Percentiles rank a stretch among this genome's conserved stretches.
These are phyloP conservation scores for Opisthocomus hoazin DNA, from an alignment of 2,113 vertebrate genomes.

Conservation along the genomic window DNA sequence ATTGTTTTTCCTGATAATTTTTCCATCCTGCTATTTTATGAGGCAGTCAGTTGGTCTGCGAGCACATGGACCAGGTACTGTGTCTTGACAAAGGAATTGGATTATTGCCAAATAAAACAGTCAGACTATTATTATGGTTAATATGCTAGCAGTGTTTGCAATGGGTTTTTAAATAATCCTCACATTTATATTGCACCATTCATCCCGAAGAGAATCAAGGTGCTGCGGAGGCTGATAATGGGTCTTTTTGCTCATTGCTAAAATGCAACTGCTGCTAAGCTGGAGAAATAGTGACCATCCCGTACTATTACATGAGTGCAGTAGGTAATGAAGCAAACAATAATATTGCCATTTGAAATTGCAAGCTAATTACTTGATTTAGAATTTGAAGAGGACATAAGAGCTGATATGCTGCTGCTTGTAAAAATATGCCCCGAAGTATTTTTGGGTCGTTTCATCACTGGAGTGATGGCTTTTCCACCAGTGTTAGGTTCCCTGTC, in stretches of 20 bases:
- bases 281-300: slow-evolving; percentile 4
- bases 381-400: slow-evolving; percentile 25
- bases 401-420: not conserved
- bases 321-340: slow-evolving; percentile 37
- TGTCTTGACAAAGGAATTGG: not conserved
- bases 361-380: slow-evolving; percentile 31
- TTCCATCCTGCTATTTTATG: slow-evolving; percentile 31
- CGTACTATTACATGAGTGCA: not conserved
- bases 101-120: slow-evolving; percentile 48
- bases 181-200: not conserved
- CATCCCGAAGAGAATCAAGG: slow-evolving; percentile 4
- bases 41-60: not conserved
- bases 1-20: slow-evolving; percentile 31
- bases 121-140: slow-evolving; percentile 18
- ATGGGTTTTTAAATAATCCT: slow-evolving; percentile 57
- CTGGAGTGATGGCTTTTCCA: not conserved
- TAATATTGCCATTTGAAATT: slow-evolving; percentile 33
- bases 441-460: not conserved
- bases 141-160: slow-evolving; percentile 24
- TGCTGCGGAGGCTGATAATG: slow-evolving; percentile 14
- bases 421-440: not conserved
- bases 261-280: not conserved
- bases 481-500: not conserved
- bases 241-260: not conserved
- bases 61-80: not conserved